Base-by-base conservation (phyloP, 1,140 invertebrate species). In the Charaxes varanes region DNA sequence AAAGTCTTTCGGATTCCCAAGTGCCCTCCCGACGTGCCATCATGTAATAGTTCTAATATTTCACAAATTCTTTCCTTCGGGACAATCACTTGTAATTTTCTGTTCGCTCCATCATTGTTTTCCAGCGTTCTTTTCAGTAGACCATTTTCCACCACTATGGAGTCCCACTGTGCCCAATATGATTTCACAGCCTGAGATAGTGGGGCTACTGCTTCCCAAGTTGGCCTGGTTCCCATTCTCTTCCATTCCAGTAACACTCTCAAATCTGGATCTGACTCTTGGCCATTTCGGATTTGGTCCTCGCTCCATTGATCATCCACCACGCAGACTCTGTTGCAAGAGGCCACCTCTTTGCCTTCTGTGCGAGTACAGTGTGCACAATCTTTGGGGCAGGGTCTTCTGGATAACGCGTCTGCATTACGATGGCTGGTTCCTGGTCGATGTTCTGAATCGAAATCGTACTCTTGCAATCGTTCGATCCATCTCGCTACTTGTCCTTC, bases 381-480 rank as follows among this genome's bases (percentile, higher is more conserved):
- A 1, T 42, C 26, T 6, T 33, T 13, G 0, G 22, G 0, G n/a
- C 43, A 53, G 6, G 43, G 49, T 10, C 43, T 26, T 37, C 43
- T 13, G 27, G 37, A 52, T 1, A 52, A 10, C 0, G 37, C 50
- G n/a, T 53, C 43, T 10, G 47, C 47, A n/a, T 50, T 50, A 1
- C 2, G 7, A 27, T 53, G 33, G 0, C 21, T 10, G 11, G 4
- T 45, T 38, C 34, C 46, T 2, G 10, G 14, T 4, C 33, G 33
- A 3, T 23, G 33, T 10, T 35, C 19, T 0, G 6, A 23, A 0
- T 3, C 4, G 10, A 54, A 50, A 7, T 45, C 12, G 12, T 7
- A 54, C 18, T 50, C 42, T 8, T 50, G 45, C 0, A 50, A 28
- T 8, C 33, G 26, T n/a, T 50, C 52, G 0, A 50, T 36, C 47